Base-by-base conservation (phyloP, 2,113 vertebrate species). In the Fregata magnificens region DNA sequence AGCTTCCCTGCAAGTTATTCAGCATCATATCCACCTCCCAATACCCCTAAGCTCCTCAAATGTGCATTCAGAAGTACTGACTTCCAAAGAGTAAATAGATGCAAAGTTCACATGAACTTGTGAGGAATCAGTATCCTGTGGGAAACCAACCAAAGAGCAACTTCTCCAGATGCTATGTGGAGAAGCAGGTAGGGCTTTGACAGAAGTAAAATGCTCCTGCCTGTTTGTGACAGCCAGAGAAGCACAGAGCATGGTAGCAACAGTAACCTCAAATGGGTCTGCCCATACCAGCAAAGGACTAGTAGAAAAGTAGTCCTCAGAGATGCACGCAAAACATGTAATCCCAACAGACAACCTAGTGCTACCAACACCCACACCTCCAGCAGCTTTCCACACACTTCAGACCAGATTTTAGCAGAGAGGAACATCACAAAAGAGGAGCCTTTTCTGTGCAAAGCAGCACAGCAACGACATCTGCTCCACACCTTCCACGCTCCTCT, bases 141-240 rank as follows among this genome's bases (percentile, higher is more conserved):
- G 58, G 53, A 91, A 82, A 81, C 31, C 67, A 77, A 77, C n/a
- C 45, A 16, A 88, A 62, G 6, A 90, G 73, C 55, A 86, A 9
- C 63, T 72, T 67, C 73, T 83, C 58, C 40, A 67, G 82, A 77
- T 49, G 36, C 58, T 52, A 25, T 1, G 9, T 29, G 59, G 44
- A 81, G 66, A 61, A 63, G 38, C 20, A 72, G 2, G 20, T 4
- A 81, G n/a, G 50, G 34, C n/a, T 73, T 28, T 42, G 34, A 36
- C 8, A 36, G 38, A 59, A 58, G 14, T 13, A 55, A 29, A 70
- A 47, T 0, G 5, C 11, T 45, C 9, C 50, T 40, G 36, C 28
- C 18, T 55, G 58, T 16, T 20, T 53, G 80, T 2, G 1, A 18
- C 38, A 38, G 55, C 34, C 0, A 0, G 11, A 53, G 14, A 45